A percentile compares a stretch with the other conserved stretches of the same genome.
phyloP scores from a whole-genome alignment of 2,888 invertebrate species.

The Aquatica leii region DNA sequence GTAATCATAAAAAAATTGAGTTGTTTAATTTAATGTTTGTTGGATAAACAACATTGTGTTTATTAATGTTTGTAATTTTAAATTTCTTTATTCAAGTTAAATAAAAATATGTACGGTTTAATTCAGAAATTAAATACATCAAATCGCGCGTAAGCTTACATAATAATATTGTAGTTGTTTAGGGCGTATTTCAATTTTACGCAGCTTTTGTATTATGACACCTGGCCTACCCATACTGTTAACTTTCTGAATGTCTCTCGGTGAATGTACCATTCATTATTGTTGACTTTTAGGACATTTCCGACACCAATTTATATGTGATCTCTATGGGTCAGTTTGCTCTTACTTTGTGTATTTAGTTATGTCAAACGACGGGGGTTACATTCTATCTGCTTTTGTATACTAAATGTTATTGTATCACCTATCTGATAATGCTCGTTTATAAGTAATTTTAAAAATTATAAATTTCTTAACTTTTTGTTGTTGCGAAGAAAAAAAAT shows the following conservation, averaged over 20 bases:
- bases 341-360: conserved; percentile 33
- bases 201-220: conserved; percentile 56
- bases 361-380: conserved; percentile 36
- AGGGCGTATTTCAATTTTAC: conserved; percentile 56
- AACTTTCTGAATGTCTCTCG: conserved; percentile 49
- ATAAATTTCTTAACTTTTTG: conserved; percentile 8
- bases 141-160: conserved; percentile 17
- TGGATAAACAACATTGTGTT: too few species aligned
- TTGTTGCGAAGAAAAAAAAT: conserved; percentile 14
- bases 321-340: conserved; percentile 36
- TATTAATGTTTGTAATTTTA: too few species aligned
- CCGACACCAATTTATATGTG: conserved; percentile 39
- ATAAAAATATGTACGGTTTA: too few species aligned
- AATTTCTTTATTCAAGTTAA: too few species aligned
- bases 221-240: conserved; percentile 60
- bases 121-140: conserved; percentile 8
- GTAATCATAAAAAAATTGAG: too few species aligned
- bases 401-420: conserved; percentile 29
- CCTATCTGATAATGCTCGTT: conserved; percentile 9
- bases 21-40: too few species aligned
- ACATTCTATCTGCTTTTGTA: conserved; percentile 24
- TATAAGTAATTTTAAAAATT: conserved; percentile 20
- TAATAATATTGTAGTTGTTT: conserved; percentile 37
- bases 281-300: conserved; percentile 48
- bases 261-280: conserved; percentile 41